Conservation (phyloP, 2,113 vertebrate genomes). For the Thamnophis sirtalis region DNA sequence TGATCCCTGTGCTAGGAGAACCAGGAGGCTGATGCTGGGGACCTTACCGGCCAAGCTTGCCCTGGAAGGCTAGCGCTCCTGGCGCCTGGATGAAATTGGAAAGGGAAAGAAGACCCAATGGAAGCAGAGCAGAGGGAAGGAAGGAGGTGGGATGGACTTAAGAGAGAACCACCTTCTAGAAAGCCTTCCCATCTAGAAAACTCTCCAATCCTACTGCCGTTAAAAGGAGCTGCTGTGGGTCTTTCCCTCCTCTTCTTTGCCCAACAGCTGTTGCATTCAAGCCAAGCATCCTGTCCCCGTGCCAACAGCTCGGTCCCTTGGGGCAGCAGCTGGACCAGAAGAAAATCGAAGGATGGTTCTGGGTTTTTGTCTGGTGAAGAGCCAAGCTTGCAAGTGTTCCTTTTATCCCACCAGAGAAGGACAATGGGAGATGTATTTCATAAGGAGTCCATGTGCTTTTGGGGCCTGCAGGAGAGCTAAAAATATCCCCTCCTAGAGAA, state of each 20-base stretch:
- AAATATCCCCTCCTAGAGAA: background rate
- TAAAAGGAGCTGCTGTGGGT: slow-evolving; percentile 42
- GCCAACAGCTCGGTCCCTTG: slow-evolving; percentile 45
- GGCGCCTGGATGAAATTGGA: background rate
- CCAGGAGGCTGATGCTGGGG: background rate
- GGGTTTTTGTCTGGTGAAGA: slow-evolving; percentile 16
- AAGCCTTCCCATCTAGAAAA: background rate
- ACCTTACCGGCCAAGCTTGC: background rate
- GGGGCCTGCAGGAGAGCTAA: background rate
- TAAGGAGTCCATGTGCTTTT: background rate
- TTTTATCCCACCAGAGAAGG: slow-evolving; percentile 9
- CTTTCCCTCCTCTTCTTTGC: background rate
- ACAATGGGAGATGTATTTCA: background rate
- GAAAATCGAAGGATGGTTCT: background rate
- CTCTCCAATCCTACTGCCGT: slow-evolving; percentile 12
- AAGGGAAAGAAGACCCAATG: slow-evolving; percentile 41
- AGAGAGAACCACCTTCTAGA: slow-evolving; percentile 19
- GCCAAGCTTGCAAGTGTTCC: slow-evolving; percentile 16
- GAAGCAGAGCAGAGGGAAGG: slow-evolving; percentile 37
- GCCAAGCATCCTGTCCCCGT: slow-evolving; percentile 45
- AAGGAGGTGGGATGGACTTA: slow-evolving; percentile 46
- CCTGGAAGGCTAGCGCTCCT: background rate
- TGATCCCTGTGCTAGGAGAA: background rate
- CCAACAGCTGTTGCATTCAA: slow-evolving; percentile 69
- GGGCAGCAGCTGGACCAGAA: slow-evolving; percentile 51